phyloP scores from a whole-genome alignment of 2,888 invertebrate species.

The Lithosia quadra region DNA sequence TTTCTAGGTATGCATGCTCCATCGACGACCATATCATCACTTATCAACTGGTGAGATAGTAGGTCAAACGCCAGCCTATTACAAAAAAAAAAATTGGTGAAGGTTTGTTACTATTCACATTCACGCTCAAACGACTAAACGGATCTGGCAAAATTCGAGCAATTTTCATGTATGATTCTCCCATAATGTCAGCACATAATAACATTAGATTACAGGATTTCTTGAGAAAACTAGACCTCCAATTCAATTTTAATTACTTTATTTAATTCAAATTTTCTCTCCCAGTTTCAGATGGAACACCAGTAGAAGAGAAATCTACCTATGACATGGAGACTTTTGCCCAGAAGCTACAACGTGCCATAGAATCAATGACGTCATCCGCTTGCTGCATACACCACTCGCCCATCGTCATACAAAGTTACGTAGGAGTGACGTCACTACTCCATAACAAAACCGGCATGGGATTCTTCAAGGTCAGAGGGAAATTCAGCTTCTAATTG shows the following conservation, averaged over 20 bases:
- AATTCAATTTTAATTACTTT: neutral
- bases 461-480: constrained; percentile 95
- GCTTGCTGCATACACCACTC: constrained; percentile 88
- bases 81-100: too few species aligned
- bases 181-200: neutral
- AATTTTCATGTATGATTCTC: neutral
- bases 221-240: neutral
- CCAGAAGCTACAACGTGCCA: constrained; percentile 84
- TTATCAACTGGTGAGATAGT: too few species aligned
- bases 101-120: too few species aligned
- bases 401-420: constrained; percentile 92
- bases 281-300: constrained; percentile 65
- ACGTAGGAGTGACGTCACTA: constrained; percentile 92
- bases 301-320: constrained; percentile 72
- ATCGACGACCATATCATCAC: too few species aligned
- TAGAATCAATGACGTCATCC: constrained; percentile 79
- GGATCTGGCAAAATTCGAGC: too few species aligned
- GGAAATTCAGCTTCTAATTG: constrained; percentile 92
- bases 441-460: constrained; percentile 94
- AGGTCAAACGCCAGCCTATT: too few species aligned
- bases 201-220: too few species aligned
- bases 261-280: neutral
- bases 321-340: constrained; percentile 89
- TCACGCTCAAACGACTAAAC: too few species aligned
- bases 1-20: too few species aligned